Conservation (phyloP, 2,113 vertebrate genomes). For the Engraulis encrasicolus region DNA sequence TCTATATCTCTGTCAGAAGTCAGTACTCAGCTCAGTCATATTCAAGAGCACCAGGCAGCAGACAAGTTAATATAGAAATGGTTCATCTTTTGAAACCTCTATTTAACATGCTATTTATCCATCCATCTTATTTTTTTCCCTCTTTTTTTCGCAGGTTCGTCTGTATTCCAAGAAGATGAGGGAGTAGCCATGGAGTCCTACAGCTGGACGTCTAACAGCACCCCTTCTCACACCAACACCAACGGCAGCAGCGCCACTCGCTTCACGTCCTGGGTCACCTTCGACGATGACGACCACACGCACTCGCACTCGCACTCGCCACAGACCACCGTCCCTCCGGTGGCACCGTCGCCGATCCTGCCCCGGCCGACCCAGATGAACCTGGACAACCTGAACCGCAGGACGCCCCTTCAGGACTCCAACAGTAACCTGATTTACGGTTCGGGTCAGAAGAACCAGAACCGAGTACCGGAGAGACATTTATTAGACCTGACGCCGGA, state of each 20-base stretch:
- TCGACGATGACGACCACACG: constrained; percentile 87
- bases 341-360: too few species aligned
- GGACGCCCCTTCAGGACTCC: constrained; percentile 48
- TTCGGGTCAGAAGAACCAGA: constrained; percentile 74
- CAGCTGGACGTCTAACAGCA: constrained; percentile 71
- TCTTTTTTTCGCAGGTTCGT: constrained; percentile 75
- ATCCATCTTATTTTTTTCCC: too few species aligned
- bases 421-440: constrained; percentile 62
- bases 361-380: constrained; percentile 68
- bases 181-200: constrained; percentile 83
- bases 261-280: constrained; percentile 89
- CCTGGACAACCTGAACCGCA: constrained; percentile 49
- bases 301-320: constrained; percentile 57
- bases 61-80: too few species aligned
- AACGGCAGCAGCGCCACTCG: constrained; percentile 69
- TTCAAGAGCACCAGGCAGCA: too few species aligned
- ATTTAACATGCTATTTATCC: too few species aligned
- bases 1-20: too few species aligned
- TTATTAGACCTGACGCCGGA: constrained; percentile 78
- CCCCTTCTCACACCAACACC: constrained; percentile 70
- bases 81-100: background rate
- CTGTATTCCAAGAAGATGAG: constrained; percentile 82
- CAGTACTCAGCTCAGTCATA: too few species aligned
- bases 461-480: constrained; percentile 62
- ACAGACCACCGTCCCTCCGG: too few species aligned